Evolutionary conservation across 2,113 vertebrate genomes (phyloP).

Genomic region (Glaucomys volans): DNA sequence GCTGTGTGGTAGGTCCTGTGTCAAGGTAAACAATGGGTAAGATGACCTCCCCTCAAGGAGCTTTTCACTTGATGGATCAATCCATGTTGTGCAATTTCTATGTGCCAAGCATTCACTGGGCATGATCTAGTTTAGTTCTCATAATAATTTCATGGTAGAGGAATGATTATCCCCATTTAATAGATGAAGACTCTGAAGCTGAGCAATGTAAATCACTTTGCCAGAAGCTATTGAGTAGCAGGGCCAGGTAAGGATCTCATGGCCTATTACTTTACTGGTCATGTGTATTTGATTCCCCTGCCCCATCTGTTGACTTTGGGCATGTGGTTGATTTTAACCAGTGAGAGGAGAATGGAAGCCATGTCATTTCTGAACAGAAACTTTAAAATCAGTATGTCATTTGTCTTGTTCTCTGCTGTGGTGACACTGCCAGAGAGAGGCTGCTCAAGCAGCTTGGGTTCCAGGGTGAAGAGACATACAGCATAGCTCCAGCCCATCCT

Average conservation of each 20-base stretch:
- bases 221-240: neutral
- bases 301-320: neutral
- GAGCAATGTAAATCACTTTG: neutral
- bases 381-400: neutral
- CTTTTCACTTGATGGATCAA: neutral
- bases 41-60: neutral
- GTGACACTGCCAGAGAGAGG: neutral
- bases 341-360: neutral
- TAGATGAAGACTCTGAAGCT: neutral
- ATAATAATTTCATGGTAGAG: neutral
- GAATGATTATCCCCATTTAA: neutral
- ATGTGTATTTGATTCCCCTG: neutral
- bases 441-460: neutral
- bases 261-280: neutral
- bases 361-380: neutral
- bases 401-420: neutral
- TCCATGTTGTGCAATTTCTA: conserved; percentile 13
- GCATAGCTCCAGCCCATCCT: neutral
- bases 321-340: neutral
- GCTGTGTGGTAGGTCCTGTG: neutral
- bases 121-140: conserved; percentile 1
- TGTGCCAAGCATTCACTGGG: neutral
- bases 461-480: neutral
- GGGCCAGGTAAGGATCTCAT: neutral
- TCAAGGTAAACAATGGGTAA: neutral